phyloP scores from a whole-genome alignment of 2,113 vertebrate species.

The Dromaius novaehollandiae region DNA sequence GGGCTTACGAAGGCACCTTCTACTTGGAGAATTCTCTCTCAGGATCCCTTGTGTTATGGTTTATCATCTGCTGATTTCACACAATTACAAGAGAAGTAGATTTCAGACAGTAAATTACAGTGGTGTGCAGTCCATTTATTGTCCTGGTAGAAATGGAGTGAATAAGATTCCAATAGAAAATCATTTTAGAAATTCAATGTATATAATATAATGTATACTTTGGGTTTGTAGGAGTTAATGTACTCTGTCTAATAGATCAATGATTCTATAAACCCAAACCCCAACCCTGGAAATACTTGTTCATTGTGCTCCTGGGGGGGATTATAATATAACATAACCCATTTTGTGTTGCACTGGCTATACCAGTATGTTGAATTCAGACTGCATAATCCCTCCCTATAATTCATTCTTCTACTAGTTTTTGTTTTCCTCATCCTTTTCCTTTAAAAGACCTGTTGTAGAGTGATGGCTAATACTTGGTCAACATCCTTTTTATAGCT shows the following conservation, averaged over 20 bases:
- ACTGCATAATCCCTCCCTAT: not conserved
- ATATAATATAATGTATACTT: fast-evolving
- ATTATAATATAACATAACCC: not conserved
- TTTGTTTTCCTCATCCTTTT: not conserved
- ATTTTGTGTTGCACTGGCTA: not conserved
- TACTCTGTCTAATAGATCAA: not conserved
- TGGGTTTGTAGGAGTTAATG: not conserved
- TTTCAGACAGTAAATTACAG: not conserved
- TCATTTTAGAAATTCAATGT: not conserved
- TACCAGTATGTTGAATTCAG: not conserved
- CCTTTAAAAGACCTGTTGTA: not conserved
- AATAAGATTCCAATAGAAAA: not conserved
- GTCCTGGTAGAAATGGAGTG: not conserved
- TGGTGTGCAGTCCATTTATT: not conserved
- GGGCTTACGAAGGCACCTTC: not conserved
- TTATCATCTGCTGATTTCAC: not conserved
- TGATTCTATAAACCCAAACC: not conserved
- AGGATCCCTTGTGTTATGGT: not conserved
- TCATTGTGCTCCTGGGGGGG: not conserved
- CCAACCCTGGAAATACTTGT: not conserved
- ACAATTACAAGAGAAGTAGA: not conserved
- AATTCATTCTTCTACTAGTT: not conserved
- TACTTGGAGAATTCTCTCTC: not conserved
- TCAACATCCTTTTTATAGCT: not conserved
- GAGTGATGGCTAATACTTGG: too few relatives aligned